Percentiles rank a stretch among this genome's conserved stretches.
phyloP scores from a whole-genome alignment of 2,797 vertebrate species.

The Phoxinus dragarum region DNA sequence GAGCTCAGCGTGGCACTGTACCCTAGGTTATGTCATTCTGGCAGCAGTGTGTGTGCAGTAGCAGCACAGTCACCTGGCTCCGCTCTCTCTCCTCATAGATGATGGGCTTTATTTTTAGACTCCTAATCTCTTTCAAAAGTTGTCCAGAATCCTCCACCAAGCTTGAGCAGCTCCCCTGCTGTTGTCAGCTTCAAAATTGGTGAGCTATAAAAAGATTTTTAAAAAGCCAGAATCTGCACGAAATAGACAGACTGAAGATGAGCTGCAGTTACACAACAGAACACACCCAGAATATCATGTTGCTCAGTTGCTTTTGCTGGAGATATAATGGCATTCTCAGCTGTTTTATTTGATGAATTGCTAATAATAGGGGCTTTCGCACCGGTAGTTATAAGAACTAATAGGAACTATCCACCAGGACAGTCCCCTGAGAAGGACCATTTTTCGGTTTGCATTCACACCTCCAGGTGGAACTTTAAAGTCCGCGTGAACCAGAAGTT shows the following conservation, averaged over 20 bases:
- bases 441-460: not conserved
- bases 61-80: constrained; percentile 60
- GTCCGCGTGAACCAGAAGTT: too few relatives aligned
- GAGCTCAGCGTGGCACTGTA: constrained; percentile 37
- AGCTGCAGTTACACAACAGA: not conserved
- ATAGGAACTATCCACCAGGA: not conserved
- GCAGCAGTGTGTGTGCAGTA: constrained; percentile 57
- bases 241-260: constrained; percentile 58
- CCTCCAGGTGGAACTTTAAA: not conserved
- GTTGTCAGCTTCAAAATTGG: constrained; percentile 61
- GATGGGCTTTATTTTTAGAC: constrained; percentile 66
- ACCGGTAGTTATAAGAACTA: not conserved
- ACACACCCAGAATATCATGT: not conserved
- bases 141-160: constrained; percentile 54
- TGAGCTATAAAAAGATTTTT: constrained; percentile 69
- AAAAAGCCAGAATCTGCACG: constrained; percentile 58
- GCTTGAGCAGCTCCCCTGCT: constrained; percentile 60
- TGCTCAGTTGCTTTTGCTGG: not conserved
- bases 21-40: constrained; percentile 55
- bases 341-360: not conserved
- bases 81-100: constrained; percentile 53
- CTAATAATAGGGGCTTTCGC: not conserved
- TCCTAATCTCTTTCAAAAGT: constrained; percentile 54
- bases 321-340: not conserved
- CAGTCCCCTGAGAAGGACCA: not conserved